Conservation (phyloP, 2,797 vertebrate species). For the Acanthurus leucopareius region DNA sequence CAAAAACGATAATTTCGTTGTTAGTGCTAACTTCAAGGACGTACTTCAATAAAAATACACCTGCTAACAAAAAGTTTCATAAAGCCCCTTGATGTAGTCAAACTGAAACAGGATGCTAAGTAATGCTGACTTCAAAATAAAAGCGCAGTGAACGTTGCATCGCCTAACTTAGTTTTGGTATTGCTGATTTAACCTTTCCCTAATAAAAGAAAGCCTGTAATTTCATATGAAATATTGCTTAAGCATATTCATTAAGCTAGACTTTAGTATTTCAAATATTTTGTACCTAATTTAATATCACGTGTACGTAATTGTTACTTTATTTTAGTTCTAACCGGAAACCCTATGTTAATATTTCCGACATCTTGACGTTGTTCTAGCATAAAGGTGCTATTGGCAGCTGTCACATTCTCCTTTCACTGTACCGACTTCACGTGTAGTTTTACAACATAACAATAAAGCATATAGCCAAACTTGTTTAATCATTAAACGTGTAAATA, state of each 20-base stretch:
- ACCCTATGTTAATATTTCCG: not conserved
- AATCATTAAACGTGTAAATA: not conserved
- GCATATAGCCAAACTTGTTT: fast-evolving
- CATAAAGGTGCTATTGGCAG: conserved; percentile 63
- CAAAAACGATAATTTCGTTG: not conserved
- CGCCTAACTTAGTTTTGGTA: fast-evolving
- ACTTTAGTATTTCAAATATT: fast-evolving
- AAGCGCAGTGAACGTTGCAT: not conserved
- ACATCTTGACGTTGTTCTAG: conserved; percentile 16
- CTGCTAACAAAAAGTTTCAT: conserved; percentile 59
- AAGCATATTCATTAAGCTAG: fast-evolving
- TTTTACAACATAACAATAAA: not conserved
- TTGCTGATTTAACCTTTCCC: not conserved
- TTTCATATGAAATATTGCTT: not conserved
- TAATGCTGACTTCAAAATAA: conserved; percentile 61
- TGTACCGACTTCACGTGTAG: conserved; percentile 6
- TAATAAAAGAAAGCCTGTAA: fast-evolving
- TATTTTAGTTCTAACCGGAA: conserved; percentile 62
- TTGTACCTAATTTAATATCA: fast-evolving
- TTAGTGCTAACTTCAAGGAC: not conserved
- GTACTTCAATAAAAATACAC: conserved; percentile 44
- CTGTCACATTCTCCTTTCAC: conserved; percentile 48
- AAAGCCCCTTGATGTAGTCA: conserved; percentile 14
- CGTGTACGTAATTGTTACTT: not conserved
- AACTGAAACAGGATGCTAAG: conserved; percentile 16